phyloP scores from a whole-genome alignment of 2,113 vertebrate genomes.

The Arizona elegans region DNA sequence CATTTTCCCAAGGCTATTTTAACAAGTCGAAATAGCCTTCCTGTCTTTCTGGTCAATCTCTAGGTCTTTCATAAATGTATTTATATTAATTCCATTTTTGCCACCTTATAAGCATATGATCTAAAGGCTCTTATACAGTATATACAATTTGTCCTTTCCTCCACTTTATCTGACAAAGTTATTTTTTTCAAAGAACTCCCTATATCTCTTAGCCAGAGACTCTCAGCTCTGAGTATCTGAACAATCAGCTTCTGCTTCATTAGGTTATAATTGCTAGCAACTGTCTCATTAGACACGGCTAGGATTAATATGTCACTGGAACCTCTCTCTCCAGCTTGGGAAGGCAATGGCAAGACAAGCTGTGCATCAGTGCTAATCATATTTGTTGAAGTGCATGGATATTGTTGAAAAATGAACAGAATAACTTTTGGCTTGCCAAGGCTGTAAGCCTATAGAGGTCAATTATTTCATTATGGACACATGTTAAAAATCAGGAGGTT shows the following conservation, averaged over 20 bases:
- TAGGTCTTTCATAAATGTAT: conserved; percentile 5
- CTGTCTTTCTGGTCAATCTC: rapidly evolving
- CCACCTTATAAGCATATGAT: not conserved
- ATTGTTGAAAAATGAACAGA: not conserved
- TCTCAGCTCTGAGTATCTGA: conserved; percentile 36
- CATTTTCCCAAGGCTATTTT: conserved; percentile 21
- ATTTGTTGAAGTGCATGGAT: conserved; percentile 37
- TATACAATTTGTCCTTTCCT: not conserved
- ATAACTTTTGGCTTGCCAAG: not conserved
- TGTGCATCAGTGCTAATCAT: not conserved
- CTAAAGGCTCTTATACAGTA: not conserved
- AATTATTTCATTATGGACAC: not conserved
- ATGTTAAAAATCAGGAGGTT: not conserved
- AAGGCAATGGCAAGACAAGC: not conserved
- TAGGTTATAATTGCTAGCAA: conserved; percentile 59
- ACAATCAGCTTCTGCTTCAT: conserved; percentile 53
- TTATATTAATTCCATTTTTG: not conserved
- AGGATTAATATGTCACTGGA: conserved; percentile 51
- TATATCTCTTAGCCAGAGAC: conserved; percentile 26
- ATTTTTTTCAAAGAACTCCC: not conserved
- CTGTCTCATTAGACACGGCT: conserved; percentile 55
- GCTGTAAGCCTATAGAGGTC: not conserved
- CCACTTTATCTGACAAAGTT: conserved; percentile 12
- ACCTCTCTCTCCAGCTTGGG: conserved; percentile 37
- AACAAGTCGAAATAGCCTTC: not conserved